A percentile compares a stretch with the other conserved stretches of the same genome.
phyloP scores from a whole-genome alignment of 2,113 vertebrate genomes.

The Corythoichthys intestinalis region DNA sequence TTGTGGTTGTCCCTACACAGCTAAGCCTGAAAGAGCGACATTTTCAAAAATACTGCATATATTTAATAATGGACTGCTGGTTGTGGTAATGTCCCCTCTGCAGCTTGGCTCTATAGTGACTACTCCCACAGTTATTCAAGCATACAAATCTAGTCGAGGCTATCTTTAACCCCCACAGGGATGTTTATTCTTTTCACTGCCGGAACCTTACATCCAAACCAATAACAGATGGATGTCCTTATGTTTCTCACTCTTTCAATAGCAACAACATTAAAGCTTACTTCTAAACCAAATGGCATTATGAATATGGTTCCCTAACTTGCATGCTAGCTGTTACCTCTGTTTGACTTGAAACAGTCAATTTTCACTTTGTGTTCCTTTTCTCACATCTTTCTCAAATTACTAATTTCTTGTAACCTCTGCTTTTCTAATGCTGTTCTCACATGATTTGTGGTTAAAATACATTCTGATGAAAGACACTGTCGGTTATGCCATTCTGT shows the following conservation, averaged over 20 bases:
- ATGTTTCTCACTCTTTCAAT: conserved; percentile 39
- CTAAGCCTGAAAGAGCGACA: conserved; percentile 42
- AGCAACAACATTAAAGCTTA: conserved; percentile 13
- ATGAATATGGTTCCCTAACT: conserved; percentile 19
- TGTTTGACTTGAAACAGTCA: conserved; percentile 27
- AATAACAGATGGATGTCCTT: conserved; percentile 31
- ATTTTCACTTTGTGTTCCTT: background rate
- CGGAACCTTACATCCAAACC: conserved; percentile 31
- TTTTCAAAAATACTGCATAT: background rate
- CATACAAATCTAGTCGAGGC: conserved; percentile 37
- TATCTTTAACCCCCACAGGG: conserved; percentile 30
- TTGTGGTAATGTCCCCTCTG: conserved; percentile 29
- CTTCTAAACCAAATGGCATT: conserved; percentile 19
- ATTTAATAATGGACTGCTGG: conserved; percentile 3
- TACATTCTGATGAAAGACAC: background rate
- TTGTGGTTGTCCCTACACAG: conserved; percentile 38
- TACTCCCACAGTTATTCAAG: conserved; percentile 20
- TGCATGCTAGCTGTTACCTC: conserved; percentile 55
- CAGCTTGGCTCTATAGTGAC: conserved; percentile 46
- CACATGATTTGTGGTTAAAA: background rate
- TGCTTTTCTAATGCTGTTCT: background rate
- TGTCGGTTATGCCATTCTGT: background rate
- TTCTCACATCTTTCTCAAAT: conserved; percentile 1
- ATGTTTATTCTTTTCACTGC: conserved; percentile 27
- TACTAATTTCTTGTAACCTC: conserved; percentile 6